phyloP scores from a whole-genome alignment of 2,888 invertebrate genomes.

The Aplocera efformata region DNA sequence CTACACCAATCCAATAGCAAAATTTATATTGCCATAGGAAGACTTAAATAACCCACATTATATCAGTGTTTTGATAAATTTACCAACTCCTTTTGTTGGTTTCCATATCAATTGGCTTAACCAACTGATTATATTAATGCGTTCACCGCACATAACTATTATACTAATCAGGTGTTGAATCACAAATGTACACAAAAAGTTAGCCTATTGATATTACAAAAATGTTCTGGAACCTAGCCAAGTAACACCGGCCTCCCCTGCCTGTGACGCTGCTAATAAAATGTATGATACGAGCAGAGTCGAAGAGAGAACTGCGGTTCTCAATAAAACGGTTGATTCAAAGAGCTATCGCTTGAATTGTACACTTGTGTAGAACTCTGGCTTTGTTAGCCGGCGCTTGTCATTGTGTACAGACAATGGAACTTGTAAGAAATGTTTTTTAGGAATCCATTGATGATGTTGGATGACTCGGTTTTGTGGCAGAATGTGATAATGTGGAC shows the following conservation, averaged over 20 bases:
- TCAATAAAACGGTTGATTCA: constrained; percentile 60
- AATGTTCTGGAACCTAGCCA: constrained; percentile 75
- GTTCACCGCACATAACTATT: constrained; percentile 63
- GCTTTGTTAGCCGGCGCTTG: constrained; percentile 75
- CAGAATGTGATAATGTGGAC: constrained; percentile 63
- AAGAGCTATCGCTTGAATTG: constrained; percentile 76
- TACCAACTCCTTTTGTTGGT: not conserved
- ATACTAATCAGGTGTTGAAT: constrained; percentile 61
- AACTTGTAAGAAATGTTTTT: constrained; percentile 79
- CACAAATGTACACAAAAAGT: constrained; percentile 73
- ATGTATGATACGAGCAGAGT: constrained; percentile 36
- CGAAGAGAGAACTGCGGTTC: constrained; percentile 52
- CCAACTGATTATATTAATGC: constrained; percentile 19
- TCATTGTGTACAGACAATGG: constrained; percentile 76
- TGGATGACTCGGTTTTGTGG: constrained; percentile 67
- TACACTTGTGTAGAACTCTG: constrained; percentile 76
- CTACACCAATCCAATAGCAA: too few relatives aligned
- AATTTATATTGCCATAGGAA: too few relatives aligned
- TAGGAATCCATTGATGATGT: constrained; percentile 76
- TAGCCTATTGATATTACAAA: constrained; percentile 74
- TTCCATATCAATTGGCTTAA: constrained; percentile 8
- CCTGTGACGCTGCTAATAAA: constrained; percentile 35
- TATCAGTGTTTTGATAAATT: too few relatives aligned
- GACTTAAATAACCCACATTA: too few relatives aligned
- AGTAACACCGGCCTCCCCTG: constrained; percentile 43